Percentiles rank a stretch among this genome's conserved stretches.
These are phyloP conservation scores for Leptobrachium leishanense DNA, from an alignment of 2,113 vertebrate genomes.

Conservation along the genomic window DNA sequence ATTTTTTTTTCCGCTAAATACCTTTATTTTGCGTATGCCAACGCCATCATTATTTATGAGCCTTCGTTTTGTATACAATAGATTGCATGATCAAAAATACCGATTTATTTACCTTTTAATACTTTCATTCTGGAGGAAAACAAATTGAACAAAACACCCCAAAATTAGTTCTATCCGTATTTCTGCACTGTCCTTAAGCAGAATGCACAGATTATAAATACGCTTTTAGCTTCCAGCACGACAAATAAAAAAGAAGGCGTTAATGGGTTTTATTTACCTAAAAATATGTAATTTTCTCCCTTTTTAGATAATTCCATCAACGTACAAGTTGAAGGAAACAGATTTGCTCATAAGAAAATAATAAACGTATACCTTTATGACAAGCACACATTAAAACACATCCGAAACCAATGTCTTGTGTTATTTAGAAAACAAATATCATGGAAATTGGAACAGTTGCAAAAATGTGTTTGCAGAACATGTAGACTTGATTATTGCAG, in stretches of 20 bases:
- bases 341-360: background rate
- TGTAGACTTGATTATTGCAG: background rate
- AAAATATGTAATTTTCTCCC: background rate
- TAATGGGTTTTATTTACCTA: background rate
- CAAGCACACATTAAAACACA: background rate
- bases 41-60: conserved; percentile 8
- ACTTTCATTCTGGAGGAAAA: background rate
- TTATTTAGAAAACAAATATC: background rate
- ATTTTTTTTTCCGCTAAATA: background rate
- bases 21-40: background rate
- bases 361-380: conserved; percentile 6
- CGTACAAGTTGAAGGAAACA: background rate
- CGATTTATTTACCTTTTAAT: background rate
- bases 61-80: background rate
- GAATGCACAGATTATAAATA: background rate
- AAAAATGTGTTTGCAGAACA: background rate
- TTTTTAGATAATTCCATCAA: background rate
- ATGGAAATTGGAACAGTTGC: conserved; percentile 37
- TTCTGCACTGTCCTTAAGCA: conserved; percentile 25
- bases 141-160: conserved; percentile 9
- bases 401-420: background rate
- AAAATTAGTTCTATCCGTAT: background rate
- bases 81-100: conserved; percentile 5
- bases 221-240: background rate
- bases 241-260: background rate